phyloP scores from a whole-genome alignment of 2,888 invertebrate genomes.

The Pristionchus exspectatus region DNA sequence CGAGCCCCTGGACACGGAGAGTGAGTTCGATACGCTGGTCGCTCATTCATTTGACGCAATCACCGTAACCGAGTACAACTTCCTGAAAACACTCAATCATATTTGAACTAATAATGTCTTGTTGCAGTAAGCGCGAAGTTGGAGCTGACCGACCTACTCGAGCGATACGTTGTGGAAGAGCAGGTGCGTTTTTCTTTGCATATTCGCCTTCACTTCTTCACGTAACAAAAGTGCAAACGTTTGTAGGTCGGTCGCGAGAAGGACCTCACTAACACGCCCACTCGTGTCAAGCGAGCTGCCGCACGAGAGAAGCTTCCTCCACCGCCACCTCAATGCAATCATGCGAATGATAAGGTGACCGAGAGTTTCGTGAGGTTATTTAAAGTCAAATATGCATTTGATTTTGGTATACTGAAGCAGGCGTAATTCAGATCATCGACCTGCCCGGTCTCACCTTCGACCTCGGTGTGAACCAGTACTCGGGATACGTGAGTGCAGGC shows the following conservation, averaged over 20 bases:
- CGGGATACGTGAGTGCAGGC: slow-evolving; percentile 79
- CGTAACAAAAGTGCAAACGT: not conserved
- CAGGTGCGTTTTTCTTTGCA: too few species aligned
- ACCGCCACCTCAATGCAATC: slow-evolving; percentile 60
- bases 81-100: not conserved
- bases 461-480: slow-evolving; percentile 80
- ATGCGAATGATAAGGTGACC: slow-evolving; percentile 59
- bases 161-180: slow-evolving; percentile 31
- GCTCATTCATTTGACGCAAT: too few species aligned
- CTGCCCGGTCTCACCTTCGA: slow-evolving; percentile 74
- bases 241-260: slow-evolving; percentile 32
- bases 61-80: too few species aligned
- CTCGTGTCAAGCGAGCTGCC: slow-evolving; percentile 8
- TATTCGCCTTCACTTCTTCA: too few species aligned
- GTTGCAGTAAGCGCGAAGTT: not conserved
- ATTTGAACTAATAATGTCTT: not conserved
- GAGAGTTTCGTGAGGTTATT: slow-evolving; percentile 58
- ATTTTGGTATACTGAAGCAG: too few species aligned
- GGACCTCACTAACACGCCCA: not conserved
- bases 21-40: slow-evolving; percentile 82
- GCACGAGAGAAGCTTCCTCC: slow-evolving; percentile 47
- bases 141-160: not conserved
- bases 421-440: slow-evolving; percentile 68
- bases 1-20: not conserved
- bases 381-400: too few species aligned